Conservation (phyloP, 1,140 invertebrate genomes). For the Meteorus sp. region DNA sequence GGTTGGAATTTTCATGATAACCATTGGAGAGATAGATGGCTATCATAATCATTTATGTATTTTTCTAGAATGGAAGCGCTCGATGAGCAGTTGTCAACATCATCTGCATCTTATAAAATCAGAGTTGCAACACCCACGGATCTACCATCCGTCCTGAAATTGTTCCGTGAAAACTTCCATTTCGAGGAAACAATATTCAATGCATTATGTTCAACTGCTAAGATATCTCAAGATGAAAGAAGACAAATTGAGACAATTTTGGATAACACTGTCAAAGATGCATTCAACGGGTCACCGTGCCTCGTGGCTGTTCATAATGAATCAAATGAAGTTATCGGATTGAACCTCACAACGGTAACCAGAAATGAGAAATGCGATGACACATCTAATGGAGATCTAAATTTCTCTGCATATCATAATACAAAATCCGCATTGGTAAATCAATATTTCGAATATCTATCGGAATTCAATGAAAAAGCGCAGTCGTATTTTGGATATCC, state of each 20-base stretch:
- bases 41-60: no score
- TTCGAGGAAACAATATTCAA: conserved; percentile 31
- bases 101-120: no score
- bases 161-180: conserved; percentile 29
- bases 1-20: no score
- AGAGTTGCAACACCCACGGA: no score
- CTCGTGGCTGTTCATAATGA: conserved; percentile 19
- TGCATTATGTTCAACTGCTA: conserved; percentile 12
- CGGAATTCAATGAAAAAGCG: conserved; percentile 24
- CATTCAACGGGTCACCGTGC: conserved; percentile 23
- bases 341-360: conserved; percentile 23
- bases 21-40: no score
- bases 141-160: conserved; percentile 8
- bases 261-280: conserved; percentile 19
- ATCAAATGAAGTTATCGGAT: conserved; percentile 23
- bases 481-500: conserved; percentile 19
- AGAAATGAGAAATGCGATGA: conserved; percentile 23
- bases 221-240: neutral
- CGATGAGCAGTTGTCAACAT: no score
- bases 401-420: conserved; percentile 14
- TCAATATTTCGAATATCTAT: conserved; percentile 28
- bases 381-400: neutral
- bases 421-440: neutral
- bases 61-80: no score
- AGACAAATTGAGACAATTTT: conserved; percentile 21